Conservation (phyloP, 1,140 invertebrate genomes). For the Hycleus phaleratus region DNA sequence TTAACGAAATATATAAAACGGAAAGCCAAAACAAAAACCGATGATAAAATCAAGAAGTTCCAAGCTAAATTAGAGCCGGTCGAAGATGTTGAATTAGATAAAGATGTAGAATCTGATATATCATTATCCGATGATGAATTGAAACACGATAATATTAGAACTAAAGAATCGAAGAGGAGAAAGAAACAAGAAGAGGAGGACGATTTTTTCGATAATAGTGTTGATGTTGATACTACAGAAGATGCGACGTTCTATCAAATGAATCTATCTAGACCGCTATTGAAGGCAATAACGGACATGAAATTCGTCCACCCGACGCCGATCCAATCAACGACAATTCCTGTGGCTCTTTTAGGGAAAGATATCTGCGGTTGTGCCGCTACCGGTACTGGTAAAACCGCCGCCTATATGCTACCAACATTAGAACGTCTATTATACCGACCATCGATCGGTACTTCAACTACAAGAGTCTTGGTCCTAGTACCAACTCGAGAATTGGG, state of each 20-base stretch:
- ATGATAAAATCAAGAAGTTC: constrained; percentile 74
- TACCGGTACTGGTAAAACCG: constrained; percentile 97
- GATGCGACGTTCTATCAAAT: constrained; percentile 10
- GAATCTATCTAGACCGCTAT: background rate
- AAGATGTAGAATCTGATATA: constrained; percentile 23
- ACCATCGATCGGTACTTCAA: constrained; percentile 55
- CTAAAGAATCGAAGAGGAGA: constrained; percentile 15
- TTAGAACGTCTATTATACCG: constrained; percentile 86
- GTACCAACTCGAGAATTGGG: constrained; percentile 96
- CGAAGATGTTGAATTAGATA: constrained; percentile 41
- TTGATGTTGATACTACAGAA: background rate
- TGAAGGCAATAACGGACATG: constrained; percentile 66
- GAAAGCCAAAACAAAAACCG: constrained; percentile 70
- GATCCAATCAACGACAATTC: constrained; percentile 91
- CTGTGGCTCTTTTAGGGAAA: constrained; percentile 79
- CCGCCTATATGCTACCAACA: constrained; percentile 96
- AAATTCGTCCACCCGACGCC: constrained; percentile 93
- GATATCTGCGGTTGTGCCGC: constrained; percentile 95
- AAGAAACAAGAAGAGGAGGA: background rate
- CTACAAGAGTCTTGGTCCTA: constrained; percentile 84
- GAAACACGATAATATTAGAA: constrained; percentile 56
- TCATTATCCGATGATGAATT: constrained; percentile 64
- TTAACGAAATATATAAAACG: constrained; percentile 61
- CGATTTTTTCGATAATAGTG: background rate
- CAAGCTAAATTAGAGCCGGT: constrained; percentile 37